Conservation (phyloP, 2,888 invertebrate species). For the Chydorus sphaericus region DNA sequence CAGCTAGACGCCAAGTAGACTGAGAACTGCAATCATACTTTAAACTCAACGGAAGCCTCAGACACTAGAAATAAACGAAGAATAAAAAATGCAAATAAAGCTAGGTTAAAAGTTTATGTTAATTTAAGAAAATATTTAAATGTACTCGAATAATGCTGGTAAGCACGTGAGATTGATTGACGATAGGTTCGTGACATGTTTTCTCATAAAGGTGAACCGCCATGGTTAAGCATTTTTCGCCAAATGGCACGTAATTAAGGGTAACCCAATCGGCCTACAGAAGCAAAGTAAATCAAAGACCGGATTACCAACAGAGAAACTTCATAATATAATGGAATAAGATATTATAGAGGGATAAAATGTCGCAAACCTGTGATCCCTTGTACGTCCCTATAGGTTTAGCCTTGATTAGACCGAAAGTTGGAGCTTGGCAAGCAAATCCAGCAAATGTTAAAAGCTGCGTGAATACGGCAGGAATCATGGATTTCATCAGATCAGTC, state of each 20-base stretch:
- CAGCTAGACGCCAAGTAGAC: slow-evolving; percentile 68
- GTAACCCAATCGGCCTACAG: slow-evolving; percentile 53
- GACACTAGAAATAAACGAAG: slow-evolving; percentile 35
- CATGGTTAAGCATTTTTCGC: slow-evolving; percentile 60
- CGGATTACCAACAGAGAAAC: background rate
- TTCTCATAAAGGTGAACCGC: slow-evolving; percentile 57
- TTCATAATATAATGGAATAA: background rate
- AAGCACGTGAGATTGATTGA: slow-evolving; percentile 54
- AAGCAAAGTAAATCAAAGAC: slow-evolving; percentile 1
- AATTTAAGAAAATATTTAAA: slow-evolving; percentile 14
- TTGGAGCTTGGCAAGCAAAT: slow-evolving; percentile 51
- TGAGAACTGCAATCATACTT: slow-evolving; percentile 68
- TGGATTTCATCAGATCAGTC: slow-evolving; percentile 5
- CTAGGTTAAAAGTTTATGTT: too few species aligned
- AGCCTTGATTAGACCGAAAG: slow-evolving; percentile 39
- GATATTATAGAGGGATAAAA: background rate
- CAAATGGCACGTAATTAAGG: slow-evolving; percentile 73
- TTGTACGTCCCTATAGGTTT: slow-evolving; percentile 35
- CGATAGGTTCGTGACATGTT: slow-evolving; percentile 51
- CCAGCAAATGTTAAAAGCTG: slow-evolving; percentile 49
- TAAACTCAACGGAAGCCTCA: slow-evolving; percentile 56
- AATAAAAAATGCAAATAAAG: background rate
- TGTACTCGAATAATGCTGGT: slow-evolving; percentile 48
- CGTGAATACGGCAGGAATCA: slow-evolving; percentile 51
- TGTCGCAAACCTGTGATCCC: slow-evolving; percentile 26